Conservation (phyloP, 2,113 vertebrate species). For the Triplophysa dalaica region DNA sequence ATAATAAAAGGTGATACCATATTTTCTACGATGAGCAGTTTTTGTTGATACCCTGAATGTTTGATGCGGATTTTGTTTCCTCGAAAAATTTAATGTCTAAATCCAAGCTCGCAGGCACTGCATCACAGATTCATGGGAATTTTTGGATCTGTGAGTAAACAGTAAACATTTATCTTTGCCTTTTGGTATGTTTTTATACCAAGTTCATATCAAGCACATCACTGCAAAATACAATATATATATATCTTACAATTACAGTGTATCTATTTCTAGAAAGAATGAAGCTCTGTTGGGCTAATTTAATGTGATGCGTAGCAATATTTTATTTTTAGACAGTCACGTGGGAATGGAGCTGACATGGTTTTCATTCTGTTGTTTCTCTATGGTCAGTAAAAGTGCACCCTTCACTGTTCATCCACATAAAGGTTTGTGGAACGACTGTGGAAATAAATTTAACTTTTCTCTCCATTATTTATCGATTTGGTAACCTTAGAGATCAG, state of each 20-base stretch:
- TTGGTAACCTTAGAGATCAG: constrained; percentile 16
- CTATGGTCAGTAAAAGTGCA: constrained; percentile 20
- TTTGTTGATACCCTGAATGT: background rate
- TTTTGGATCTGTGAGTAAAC: background rate
- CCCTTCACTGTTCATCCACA: constrained; percentile 1
- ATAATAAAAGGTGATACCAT: background rate
- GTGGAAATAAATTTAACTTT: constrained; percentile 15
- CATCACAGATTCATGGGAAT: constrained; percentile 8
- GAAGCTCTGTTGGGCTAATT: constrained; percentile 21
- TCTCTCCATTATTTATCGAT: background rate
- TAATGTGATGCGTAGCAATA: background rate
- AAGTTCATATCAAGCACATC: background rate
- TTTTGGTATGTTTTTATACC: background rate
- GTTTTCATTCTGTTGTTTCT: constrained; percentile 19
- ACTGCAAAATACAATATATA: constrained; percentile 16
- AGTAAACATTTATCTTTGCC: background rate
- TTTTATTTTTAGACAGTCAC: constrained; percentile 44
- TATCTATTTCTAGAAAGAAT: constrained; percentile 35
- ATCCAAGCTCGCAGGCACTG: background rate
- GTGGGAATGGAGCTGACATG: constrained; percentile 17
- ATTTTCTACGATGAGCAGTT: background rate
- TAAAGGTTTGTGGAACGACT: constrained; percentile 12
- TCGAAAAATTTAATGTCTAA: background rate
- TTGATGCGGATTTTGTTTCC: background rate
- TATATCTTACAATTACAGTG: background rate